Conservation (phyloP, 2,797 vertebrate genomes). For the Ptychobarbus kaznakovi region DNA sequence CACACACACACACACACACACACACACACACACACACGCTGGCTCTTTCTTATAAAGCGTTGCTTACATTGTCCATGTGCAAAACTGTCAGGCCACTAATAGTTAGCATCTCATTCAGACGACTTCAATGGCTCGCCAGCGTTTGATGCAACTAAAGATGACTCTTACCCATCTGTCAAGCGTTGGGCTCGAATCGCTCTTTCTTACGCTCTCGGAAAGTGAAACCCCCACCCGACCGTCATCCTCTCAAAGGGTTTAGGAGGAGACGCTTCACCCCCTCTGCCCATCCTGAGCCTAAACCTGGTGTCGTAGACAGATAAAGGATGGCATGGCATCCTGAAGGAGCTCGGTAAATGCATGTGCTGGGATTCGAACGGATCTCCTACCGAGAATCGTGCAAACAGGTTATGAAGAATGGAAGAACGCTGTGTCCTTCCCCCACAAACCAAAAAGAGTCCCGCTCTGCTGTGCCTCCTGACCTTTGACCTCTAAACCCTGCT, state of each 20-base stretch:
- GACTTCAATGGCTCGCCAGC: slow-evolving; percentile 60
- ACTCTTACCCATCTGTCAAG: slow-evolving; percentile 64
- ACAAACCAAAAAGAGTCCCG: slow-evolving; percentile 64
- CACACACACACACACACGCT: slow-evolving; percentile 12
- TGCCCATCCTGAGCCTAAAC: slow-evolving; percentile 58
- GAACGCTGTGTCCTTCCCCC: slow-evolving; percentile 70
- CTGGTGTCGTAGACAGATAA: slow-evolving; percentile 32
- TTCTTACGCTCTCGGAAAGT: slow-evolving; percentile 40
- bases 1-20: slow-evolving; percentile 67
- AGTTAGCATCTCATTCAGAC: slow-evolving; percentile 64
- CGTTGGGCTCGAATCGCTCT: slow-evolving; percentile 32
- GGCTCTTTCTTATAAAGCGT: slow-evolving; percentile 43
- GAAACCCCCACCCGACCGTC: slow-evolving; percentile 37
- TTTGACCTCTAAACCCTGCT: slow-evolving; percentile 72
- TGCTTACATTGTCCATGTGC: slow-evolving; percentile 64
- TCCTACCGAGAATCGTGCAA: slow-evolving; percentile 77
- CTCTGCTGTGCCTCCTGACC: slow-evolving; percentile 78
- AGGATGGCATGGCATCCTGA: slow-evolving; percentile 23
- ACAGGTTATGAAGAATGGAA: slow-evolving; percentile 70
- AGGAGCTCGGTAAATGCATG: slow-evolving; percentile 72
- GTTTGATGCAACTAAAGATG: slow-evolving; percentile 59
- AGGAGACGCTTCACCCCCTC: slow-evolving; percentile 14
- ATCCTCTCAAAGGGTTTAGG: slow-evolving; percentile 34
- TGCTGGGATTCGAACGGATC: slow-evolving; percentile 71
- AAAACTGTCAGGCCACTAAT: slow-evolving; percentile 61